These are phyloP conservation scores for Seriola aureovittata DNA, from an alignment of 2,113 vertebrate species.

Conservation along the genomic window DNA sequence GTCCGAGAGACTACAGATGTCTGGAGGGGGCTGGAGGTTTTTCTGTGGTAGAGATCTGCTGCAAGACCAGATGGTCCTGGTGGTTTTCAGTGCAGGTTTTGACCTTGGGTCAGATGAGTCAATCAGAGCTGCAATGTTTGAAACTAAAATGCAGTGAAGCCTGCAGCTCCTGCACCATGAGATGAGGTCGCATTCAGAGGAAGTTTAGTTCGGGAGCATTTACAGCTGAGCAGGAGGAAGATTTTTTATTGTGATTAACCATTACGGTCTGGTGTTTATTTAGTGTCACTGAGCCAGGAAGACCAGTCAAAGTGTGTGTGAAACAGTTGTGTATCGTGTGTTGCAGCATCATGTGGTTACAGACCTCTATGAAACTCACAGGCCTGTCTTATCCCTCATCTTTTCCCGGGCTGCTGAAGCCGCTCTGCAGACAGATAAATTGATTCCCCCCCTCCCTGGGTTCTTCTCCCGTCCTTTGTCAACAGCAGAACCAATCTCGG, in stretches of 20 bases:
- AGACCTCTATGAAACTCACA: not conserved
- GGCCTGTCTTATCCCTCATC: too few relatives aligned
- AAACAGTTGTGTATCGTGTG: not conserved
- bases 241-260: too few relatives aligned
- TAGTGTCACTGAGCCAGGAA: too few relatives aligned
- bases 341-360: not conserved
- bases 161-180: not conserved
- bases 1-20: not conserved
- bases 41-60: not conserved
- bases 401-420: not conserved
- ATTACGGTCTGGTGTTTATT: too few relatives aligned
- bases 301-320: not conserved
- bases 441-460: not conserved
- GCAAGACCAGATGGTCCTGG: not conserved
- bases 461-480: conserved; percentile 58
- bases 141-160: not conserved
- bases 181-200: too few relatives aligned
- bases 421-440: not conserved
- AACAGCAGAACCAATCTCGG: conserved; percentile 98
- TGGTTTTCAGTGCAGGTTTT: not conserved
- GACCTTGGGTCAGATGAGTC: conserved; percentile 14
- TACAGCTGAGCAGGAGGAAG: not conserved
- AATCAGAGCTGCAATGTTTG: not conserved
- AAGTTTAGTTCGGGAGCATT: not conserved
- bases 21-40: not conserved